Conservation (phyloP, 2,888 invertebrate species). For the Tortricodes alternella region DNA sequence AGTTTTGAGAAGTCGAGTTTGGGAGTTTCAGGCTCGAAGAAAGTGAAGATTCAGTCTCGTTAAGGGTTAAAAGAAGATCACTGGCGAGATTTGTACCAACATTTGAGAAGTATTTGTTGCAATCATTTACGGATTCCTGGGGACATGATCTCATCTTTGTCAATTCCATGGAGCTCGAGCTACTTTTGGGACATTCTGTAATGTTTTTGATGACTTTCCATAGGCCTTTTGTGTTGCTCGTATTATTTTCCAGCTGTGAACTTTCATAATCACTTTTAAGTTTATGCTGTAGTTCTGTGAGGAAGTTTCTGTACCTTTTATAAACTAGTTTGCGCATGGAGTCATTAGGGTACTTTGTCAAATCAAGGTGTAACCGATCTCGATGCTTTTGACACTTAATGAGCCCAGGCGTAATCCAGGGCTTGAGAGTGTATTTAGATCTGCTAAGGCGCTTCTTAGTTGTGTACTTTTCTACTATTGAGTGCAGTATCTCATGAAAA, state of each 20-base stretch:
- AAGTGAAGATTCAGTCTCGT: too few relatives aligned
- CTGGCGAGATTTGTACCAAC: too few relatives aligned
- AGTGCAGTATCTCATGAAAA: neutral
- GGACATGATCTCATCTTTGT: too few relatives aligned
- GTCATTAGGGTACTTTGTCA: neutral
- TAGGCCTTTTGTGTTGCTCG: neutral
- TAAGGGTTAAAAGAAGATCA: too few relatives aligned
- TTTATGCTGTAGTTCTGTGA: neutral
- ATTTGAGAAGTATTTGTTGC: too few relatives aligned
- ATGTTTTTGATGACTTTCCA: neutral
- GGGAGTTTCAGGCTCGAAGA: too few relatives aligned
- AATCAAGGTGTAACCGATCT: neutral
- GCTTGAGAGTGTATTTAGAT: neutral
- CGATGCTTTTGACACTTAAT: constrained; percentile 1
- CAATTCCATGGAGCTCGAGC: neutral
- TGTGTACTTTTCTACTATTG: neutral
- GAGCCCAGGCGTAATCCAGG: neutral
- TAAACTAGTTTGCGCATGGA: neutral
- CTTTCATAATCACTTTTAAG: neutral
- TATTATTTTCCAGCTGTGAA: neutral
- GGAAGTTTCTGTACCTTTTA: constrained; percentile 3
- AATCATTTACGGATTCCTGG: too few relatives aligned
- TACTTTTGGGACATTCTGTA: neutral
- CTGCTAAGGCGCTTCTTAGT: neutral
- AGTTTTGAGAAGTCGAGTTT: too few relatives aligned